phyloP scores from a whole-genome alignment of 64 coral and sea anemone species.

The Cladopsammia gracilis region DNA sequence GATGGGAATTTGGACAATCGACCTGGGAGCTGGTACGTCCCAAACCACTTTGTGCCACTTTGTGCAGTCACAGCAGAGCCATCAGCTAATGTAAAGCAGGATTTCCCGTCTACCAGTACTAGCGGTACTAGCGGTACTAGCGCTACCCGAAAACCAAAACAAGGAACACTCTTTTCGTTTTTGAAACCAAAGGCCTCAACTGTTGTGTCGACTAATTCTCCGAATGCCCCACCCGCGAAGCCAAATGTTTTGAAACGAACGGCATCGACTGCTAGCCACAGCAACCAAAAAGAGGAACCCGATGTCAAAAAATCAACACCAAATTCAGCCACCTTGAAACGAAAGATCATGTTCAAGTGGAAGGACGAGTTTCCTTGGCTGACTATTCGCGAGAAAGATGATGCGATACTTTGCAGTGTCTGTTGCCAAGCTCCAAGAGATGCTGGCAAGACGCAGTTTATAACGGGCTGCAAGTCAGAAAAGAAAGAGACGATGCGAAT shows the following conservation, averaged over 20 bases:
- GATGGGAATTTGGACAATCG: conserved; percentile 77
- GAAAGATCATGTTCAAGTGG: neutral
- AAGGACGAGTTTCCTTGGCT: neutral
- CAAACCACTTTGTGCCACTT: conserved; percentile 61
- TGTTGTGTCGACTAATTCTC: no score
- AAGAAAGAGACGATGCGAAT: conserved; percentile 11
- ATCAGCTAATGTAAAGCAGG: no score
- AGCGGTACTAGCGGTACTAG: no score
- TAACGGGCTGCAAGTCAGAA: neutral
- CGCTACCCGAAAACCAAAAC: no score
- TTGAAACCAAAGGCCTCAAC: no score
- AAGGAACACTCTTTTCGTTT: no score
- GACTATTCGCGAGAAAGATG: neutral
- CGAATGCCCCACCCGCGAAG: no score
- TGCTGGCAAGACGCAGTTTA: conserved; percentile 6
- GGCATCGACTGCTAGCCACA: no score
- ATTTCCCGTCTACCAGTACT: no score
- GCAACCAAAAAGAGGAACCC: no score
- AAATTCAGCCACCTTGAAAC: neutral
- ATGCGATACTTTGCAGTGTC: conserved; percentile 13
- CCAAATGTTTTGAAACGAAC: neutral
- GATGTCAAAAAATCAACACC: neutral
- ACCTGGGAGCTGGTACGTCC: conserved; percentile 47
- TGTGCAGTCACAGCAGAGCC: neutral
- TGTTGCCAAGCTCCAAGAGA: neutral